Percentiles rank a stretch among this genome's conserved stretches.
phyloP scores from a whole-genome alignment of 2,888 invertebrate genomes.

The Tetrapedia diversipes region DNA sequence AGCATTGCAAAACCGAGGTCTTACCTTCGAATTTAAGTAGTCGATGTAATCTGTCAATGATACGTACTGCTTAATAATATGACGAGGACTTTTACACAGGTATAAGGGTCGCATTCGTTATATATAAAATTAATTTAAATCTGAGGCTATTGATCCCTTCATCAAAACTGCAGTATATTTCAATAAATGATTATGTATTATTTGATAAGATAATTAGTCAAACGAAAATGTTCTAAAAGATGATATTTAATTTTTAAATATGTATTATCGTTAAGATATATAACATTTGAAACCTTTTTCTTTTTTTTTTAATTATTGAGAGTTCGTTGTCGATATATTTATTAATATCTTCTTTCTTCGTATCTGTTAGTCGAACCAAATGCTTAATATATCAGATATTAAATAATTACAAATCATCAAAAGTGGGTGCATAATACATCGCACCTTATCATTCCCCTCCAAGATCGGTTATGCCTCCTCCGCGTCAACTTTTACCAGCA shows the following conservation, averaged over 20 bases:
- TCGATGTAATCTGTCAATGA: not conserved
- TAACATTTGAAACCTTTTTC: not conserved
- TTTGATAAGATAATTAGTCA: not conserved
- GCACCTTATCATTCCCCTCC: constrained; percentile 49
- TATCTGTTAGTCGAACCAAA: not conserved
- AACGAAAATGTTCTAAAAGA: too few species aligned
- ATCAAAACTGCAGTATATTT: not conserved
- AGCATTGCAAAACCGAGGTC: constrained; percentile 9
- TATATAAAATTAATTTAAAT: constrained; percentile 4
- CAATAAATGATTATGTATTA: not conserved
- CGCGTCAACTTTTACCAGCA: constrained; percentile 47
- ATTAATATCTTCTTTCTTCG: not conserved
- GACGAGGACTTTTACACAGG: too few species aligned
- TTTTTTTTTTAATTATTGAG: too few species aligned
- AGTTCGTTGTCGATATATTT: not conserved
- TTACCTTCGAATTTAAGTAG: constrained; percentile 1
- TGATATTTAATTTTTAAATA: too few species aligned
- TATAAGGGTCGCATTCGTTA: not conserved
- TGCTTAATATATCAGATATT: not conserved
- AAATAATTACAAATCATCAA: constrained; percentile 9
- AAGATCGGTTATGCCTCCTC: constrained; percentile 12
- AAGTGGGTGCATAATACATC: constrained; percentile 7
- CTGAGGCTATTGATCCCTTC: not conserved
- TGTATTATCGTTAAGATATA: too few species aligned
- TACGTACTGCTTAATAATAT: not conserved